Conservation (phyloP, 2,888 invertebrate species). For the Nebria salina region DNA sequence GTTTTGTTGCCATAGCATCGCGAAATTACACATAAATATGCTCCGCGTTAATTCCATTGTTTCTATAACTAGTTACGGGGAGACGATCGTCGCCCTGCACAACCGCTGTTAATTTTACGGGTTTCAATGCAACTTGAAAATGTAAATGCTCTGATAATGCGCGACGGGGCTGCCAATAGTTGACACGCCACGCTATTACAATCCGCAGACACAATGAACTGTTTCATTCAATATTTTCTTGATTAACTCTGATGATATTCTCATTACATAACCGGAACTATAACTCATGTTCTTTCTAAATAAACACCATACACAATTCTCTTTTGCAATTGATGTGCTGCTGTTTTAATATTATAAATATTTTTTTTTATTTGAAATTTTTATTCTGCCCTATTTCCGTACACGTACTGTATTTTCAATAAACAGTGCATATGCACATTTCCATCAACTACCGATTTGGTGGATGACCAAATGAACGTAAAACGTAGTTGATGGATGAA, state of each 20-base stretch:
- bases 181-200: background rate
- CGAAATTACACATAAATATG: constrained; percentile 56
- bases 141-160: constrained; percentile 43
- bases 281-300: no score
- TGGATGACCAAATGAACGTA: no score
- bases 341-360: no score
- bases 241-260: background rate
- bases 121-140: constrained; percentile 24
- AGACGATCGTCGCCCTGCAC: constrained; percentile 21
- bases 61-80: constrained; percentile 48
- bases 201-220: background rate
- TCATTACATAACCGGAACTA: no score
- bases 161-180: constrained; percentile 25
- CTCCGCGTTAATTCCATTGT: constrained; percentile 54
- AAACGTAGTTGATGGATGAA: no score
- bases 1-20: constrained; percentile 47
- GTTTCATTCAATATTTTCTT: background rate
- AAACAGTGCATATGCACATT: no score
- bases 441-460: no score
- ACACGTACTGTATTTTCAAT: no score
- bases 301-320: no score
- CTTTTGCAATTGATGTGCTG: no score
- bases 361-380: no score
- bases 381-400: no score
- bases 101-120: constrained; percentile 31